Percentiles rank a stretch among this genome's conserved stretches.
Evolutionary conservation across 2,888 invertebrate genomes (phyloP).

Genomic region (Drosophila parthenogenetica): DNA sequence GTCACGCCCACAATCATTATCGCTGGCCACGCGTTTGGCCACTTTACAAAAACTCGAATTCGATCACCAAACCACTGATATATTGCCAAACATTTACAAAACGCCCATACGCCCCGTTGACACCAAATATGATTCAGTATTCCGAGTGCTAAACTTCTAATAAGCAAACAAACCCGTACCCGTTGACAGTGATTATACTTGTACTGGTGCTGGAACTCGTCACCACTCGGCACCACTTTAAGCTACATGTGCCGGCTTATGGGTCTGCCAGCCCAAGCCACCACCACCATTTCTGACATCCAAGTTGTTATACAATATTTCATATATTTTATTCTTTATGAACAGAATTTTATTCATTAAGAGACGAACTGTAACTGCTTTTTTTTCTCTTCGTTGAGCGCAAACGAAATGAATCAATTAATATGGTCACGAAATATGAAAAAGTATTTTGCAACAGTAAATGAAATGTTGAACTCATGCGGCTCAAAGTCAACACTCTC

Average conservation of each 20-base stretch:
- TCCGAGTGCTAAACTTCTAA: conserved; percentile 37
- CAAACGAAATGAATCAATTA: conserved; percentile 68
- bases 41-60: conserved; percentile 18
- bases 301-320: conserved; percentile 51
- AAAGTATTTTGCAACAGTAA: conserved; percentile 45
- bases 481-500: conserved; percentile 46
- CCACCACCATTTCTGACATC: conserved; percentile 53
- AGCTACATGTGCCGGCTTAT: conserved; percentile 42
- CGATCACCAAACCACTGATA: conserved; percentile 15
- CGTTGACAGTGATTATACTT: conserved; percentile 45
- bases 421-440: conserved; percentile 56
- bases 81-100: conserved; percentile 51
- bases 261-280: conserved; percentile 12
- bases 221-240: conserved; percentile 61
- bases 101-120: conserved; percentile 59
- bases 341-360: conserved; percentile 39
- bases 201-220: conserved; percentile 41
- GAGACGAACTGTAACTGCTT: conserved; percentile 28
- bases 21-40: conserved; percentile 10
- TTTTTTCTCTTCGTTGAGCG: conserved; percentile 38
- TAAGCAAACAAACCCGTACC: conserved; percentile 55
- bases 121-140: conserved; percentile 36
- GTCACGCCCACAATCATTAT: conserved; percentile 50
- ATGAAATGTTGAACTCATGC: conserved; percentile 60
- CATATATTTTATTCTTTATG: conserved; percentile 23